Evolutionary conservation across 2,797 vertebrate genomes (phyloP), one percentile per base, ranked within the genome.

Genomic region (Hyperoplus lanceolatus): DNA sequence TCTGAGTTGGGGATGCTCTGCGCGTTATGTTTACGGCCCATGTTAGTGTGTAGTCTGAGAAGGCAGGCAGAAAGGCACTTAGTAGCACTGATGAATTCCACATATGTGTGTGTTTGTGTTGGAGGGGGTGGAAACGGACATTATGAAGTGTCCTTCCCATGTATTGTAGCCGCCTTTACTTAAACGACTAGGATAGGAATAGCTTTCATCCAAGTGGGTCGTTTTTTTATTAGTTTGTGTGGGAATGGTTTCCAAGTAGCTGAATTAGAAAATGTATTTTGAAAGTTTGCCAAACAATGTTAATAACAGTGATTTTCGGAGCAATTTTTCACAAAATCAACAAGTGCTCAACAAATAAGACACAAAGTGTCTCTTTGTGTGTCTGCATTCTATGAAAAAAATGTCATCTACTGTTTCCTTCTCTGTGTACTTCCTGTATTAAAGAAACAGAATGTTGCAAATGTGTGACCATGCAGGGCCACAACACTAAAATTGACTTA

Each of bases 1-100:
- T 90, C 82, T 90, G 73, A 89, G 80, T 85, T 86, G 51, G 62
- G 74, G 85, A 91, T 70, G 65, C 80, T 82, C 49, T 13, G 58
- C 14, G 29, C 42, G 18, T 86, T 73, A 48, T 75, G 83, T 93
- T 94, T 90, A 90, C 75, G 43, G 75, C 78, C 50, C 11, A 0
- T 89, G 87, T 91, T 93, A 29, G 29, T 91, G 87, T 85, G 73
- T 83, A 77, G 87, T 77, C 73, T 48, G 77, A 73, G 81, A 87
- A 86, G 75, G 82, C 80, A 76, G 57, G 61, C 68, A 62, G 79
- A 41, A 69, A 69, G 66, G 59, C 75, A 58, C 72, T 76, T n/a
- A 8, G 77, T 41, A n/a, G 61, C 70, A 53, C 73, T 75, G 85
- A 92, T 89, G 86, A 79, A 84, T 89, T 91, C 83, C 83, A 87